A percentile compares a stretch with the other conserved stretches of the same genome.
phyloP scores from a whole-genome alignment of 2,113 vertebrate genomes.

The Poeciliopsis occidentalis region DNA sequence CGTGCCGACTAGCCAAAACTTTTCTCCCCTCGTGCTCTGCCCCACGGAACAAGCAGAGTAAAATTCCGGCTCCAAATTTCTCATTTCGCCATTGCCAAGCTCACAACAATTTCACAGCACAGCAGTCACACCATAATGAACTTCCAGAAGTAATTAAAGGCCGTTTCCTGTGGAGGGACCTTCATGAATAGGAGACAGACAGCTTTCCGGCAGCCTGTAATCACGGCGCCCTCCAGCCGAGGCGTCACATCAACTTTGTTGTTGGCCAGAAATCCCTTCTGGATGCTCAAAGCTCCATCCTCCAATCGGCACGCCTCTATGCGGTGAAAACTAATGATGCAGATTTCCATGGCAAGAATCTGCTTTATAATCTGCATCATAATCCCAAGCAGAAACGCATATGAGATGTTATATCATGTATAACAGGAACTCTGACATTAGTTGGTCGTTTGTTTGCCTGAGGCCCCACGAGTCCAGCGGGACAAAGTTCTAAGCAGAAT shows the following conservation, averaged over 20 bases:
- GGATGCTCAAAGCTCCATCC: constrained; percentile 39
- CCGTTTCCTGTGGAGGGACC: constrained; percentile 64
- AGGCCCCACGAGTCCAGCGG: background rate
- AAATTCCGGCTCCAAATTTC: constrained; percentile 57
- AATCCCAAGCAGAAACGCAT: background rate
- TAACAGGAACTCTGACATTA: background rate
- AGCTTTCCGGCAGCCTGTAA: constrained; percentile 52
- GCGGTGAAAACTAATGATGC: constrained; percentile 43
- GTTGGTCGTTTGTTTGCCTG: background rate
- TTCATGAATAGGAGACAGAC: constrained; percentile 67
- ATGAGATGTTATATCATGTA: background rate
- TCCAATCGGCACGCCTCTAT: constrained; percentile 54
- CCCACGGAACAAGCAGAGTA: constrained; percentile 27
- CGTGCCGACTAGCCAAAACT: constrained; percentile 17
- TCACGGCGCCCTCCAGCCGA: constrained; percentile 58
- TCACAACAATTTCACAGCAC: constrained; percentile 78
- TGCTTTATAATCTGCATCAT: constrained; percentile 5
- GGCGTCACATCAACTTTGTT: constrained; percentile 51
- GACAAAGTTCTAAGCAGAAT: background rate
- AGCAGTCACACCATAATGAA: constrained; percentile 79
- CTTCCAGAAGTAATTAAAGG: constrained; percentile 78
- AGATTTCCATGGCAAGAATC: constrained; percentile 40
- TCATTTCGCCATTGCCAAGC: constrained; percentile 69
- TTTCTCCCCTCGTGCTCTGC: constrained; percentile 16
- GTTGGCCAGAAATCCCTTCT: constrained; percentile 60